These are phyloP conservation scores for Synchiropus splendidus DNA, from an alignment of 2,113 vertebrate species.

Conservation along the genomic window DNA sequence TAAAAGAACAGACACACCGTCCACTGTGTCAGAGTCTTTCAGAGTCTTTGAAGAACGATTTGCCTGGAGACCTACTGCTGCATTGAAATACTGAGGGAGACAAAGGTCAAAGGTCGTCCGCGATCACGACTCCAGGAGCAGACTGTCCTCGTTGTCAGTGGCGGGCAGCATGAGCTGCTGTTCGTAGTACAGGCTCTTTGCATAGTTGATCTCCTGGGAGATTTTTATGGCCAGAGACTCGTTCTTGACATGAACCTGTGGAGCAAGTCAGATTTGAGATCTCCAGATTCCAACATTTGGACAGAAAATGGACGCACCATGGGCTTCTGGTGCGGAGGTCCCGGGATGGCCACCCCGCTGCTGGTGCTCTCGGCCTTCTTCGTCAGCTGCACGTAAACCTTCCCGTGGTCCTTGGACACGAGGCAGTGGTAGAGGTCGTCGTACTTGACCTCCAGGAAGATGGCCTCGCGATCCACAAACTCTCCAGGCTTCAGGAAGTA, in stretches of 20 bases:
- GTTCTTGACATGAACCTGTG: conserved; percentile 85
- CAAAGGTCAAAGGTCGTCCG: too few species aligned
- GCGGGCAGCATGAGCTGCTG: conserved; percentile 93
- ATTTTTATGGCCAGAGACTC: conserved; percentile 88
- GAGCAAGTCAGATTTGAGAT: neutral
- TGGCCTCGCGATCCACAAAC: conserved; percentile 79
- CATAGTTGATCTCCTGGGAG: conserved; percentile 97
- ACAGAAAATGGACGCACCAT: too few species aligned
- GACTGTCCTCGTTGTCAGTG: conserved; percentile 71
- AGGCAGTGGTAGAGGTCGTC: conserved; percentile 96
- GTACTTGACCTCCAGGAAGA: conserved; percentile 94
- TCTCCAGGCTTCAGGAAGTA: conserved; percentile 88
- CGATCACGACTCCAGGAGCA: conserved; percentile 83
- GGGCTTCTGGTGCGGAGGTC: conserved; percentile 90
- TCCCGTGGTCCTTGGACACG: conserved; percentile 91
- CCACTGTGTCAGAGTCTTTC: too few species aligned
- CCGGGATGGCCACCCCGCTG: conserved; percentile 87
- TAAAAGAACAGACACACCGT: too few species aligned
- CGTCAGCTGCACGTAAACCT: conserved; percentile 90
- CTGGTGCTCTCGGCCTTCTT: conserved; percentile 86
- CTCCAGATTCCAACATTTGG: too few species aligned
- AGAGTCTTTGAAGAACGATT: too few species aligned
- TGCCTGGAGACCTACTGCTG: too few species aligned
- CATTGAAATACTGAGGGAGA: too few species aligned
- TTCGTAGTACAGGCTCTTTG: conserved; percentile 97